Conservation (phyloP, 2,797 vertebrate species). For the Paratrypauchen microcephalus region DNA sequence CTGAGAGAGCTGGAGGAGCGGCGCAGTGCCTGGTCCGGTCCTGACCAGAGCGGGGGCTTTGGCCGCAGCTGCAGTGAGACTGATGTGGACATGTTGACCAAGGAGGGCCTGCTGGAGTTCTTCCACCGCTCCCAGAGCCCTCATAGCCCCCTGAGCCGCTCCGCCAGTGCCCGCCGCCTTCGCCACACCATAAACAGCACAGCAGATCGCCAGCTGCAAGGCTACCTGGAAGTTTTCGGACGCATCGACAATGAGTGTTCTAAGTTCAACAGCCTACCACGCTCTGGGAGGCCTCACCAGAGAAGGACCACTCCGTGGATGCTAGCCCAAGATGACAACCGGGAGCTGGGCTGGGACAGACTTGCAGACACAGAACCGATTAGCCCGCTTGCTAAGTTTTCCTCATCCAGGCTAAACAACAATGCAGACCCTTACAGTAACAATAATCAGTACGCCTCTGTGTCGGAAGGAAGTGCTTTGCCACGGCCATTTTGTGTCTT, state of each 20-base stretch:
- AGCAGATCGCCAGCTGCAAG: slow-evolving; percentile 85
- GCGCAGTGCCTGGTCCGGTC: slow-evolving; percentile 81
- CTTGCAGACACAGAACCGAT: slow-evolving; percentile 73
- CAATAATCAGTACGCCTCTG: slow-evolving; percentile 62
- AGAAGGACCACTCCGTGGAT: slow-evolving; percentile 77
- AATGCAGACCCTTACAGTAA: slow-evolving; percentile 57
- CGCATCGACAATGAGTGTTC: slow-evolving; percentile 69
- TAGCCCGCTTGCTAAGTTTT: slow-evolving; percentile 68
- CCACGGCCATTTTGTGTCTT: slow-evolving; percentile 58
- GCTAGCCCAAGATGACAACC: slow-evolving; percentile 73
- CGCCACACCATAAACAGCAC: slow-evolving; percentile 82
- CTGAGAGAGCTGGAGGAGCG: slow-evolving; percentile 87
- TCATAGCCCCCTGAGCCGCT: slow-evolving; percentile 83
- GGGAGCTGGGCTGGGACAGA: slow-evolving; percentile 69
- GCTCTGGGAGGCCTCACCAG: slow-evolving; percentile 73
- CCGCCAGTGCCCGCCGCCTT: slow-evolving; percentile 86
- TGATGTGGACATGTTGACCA: slow-evolving; percentile 88
- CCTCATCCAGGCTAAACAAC: slow-evolving; percentile 54
- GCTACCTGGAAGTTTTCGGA: slow-evolving; percentile 83
- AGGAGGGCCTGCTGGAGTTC: slow-evolving; percentile 88
- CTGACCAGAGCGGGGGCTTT: slow-evolving; percentile 79
- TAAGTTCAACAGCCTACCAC: slow-evolving; percentile 90
- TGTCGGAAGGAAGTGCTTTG: slow-evolving; percentile 69
- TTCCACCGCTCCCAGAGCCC: slow-evolving; percentile 83
- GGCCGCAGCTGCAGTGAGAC: slow-evolving; percentile 95